Base-by-base conservation (phyloP, 1,140 invertebrate genomes). In the Stegodyphus mimosarum region DNA sequence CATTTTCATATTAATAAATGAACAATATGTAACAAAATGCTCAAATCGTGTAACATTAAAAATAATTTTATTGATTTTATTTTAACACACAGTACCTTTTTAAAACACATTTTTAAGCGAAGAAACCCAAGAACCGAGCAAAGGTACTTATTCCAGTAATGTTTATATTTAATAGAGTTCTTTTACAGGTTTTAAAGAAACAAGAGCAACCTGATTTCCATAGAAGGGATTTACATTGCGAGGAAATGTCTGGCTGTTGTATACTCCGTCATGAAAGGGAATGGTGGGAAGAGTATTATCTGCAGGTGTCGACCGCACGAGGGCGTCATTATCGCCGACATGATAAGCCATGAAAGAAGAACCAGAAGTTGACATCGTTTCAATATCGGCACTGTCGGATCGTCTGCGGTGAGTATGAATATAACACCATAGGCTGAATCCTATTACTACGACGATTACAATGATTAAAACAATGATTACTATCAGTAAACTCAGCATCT, bases 331-430 rank as follows among this genome's bases (percentile, higher is more conserved):
- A 63, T 86, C 83, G 4, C 83, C 83, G 0, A 77, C 67, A 7
- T 86, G 83, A 64, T 78, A 86, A 5, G 83, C 83, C 83, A 86
- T 86, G 60, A 86, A 77, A 7, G 83, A 86, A 17, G 83, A 86
- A 3, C 83, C 83, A 6, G 83, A 86, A n/a, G 83, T 86, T 9
- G 83, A 86, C 52, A 86, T 33, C 15, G 83, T 86, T 7, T 86
- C 83, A n/a, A 86, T 86, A 7, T 86, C 83, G 0, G 75, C 83
- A 52, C 69, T 64, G 53, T 78, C 69, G 6, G 74, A 71, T 10
- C 83, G 75, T 10, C 83, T 49, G 4, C 83, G 74, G 13, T 86
- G 83, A 5, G 66, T 53, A 49, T 73, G 66, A 18, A 86, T 72
- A 53, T 86, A 86, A 51, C 83, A 86, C 83, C 83, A 86, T 9